These are phyloP conservation scores for Aselliscus stoliczkanus DNA, from an alignment of 2,797 vertebrate species.

Conservation along the genomic window DNA sequence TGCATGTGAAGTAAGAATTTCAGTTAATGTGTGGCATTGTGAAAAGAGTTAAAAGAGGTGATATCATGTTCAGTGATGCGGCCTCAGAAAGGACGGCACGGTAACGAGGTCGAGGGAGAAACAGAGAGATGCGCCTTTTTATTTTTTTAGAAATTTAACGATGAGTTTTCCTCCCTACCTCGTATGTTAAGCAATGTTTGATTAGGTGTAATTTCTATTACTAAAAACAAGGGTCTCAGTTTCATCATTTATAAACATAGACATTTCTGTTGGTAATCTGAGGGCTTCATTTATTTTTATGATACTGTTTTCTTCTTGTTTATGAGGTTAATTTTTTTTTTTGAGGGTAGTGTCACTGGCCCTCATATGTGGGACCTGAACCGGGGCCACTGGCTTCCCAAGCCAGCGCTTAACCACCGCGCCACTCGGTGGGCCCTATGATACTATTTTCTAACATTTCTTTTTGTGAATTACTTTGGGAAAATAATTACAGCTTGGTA, in stretches of 20 bases:
- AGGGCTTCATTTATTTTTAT: neutral
- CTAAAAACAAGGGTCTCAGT: neutral
- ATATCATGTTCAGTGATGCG: neutral
- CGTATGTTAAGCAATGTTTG: neutral
- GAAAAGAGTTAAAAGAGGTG: neutral
- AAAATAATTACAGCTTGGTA: neutral
- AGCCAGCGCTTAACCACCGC: no score
- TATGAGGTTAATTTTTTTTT: no score
- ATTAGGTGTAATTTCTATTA: neutral
- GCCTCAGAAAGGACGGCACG: neutral
- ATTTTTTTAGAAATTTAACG: neutral
- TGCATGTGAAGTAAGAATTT: constrained; percentile 14
- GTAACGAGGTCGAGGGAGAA: neutral
- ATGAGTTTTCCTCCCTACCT: neutral
- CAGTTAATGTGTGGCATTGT: neutral
- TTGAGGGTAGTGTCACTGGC: no score
- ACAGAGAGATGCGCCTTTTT: neutral
- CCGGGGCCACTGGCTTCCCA: no score
- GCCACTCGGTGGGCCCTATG: no score
- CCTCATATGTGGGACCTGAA: no score
- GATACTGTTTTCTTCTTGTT: no score
- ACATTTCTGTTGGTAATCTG: neutral
- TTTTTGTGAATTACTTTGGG: constrained; percentile 28
- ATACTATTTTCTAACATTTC: neutral
- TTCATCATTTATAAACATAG: constrained; percentile 12